Base-by-base conservation (phyloP, 2,113 vertebrate genomes). In the Notarius lentiginosus region DNA sequence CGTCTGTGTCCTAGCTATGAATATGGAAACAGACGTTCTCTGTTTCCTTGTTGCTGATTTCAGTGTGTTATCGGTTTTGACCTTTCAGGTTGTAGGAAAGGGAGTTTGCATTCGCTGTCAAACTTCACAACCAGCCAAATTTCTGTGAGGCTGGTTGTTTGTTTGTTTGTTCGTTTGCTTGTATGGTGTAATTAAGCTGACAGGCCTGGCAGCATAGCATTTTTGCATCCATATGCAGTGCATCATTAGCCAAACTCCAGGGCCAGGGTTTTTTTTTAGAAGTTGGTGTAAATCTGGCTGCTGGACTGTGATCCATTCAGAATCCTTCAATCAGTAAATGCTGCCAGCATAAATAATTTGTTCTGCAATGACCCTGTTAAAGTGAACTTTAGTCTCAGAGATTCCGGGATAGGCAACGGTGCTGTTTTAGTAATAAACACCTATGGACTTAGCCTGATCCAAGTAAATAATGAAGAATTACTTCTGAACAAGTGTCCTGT, bases 1-100 rank as follows among this genome's bases (percentile, higher is more conserved):
- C 55, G 49, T 83, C 86, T 77, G 82, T 84, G 86, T 76, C 75
- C 87, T 86, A 89, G 85, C 87, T 87, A 92, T 91, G 90, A 92
- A 91, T 91, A 91, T 90, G 90, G 89, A 91, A 91, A 84, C 89
- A 88, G 72, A 77, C 55, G 76, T 83, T 88, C 79, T 79, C 73
- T 82, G 27, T 79, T 88, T 83, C 84, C 83, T 58, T 49, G 51
- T 53, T 80, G 58, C 61, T n/a, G 75, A 81, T 84, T 88, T 82
- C 55, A 66, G 72, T 83, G 73, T 88, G 82, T 86, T 86, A 68
- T 86, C 73, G 66, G 83, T 82, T 88, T 87, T 92, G 91, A 92
- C 91, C 91, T 92, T 91, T 87, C 76, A 84, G 83, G 79, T 88
- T 66, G 85, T 24, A 75, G 68, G 56, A 87, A 83, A 86, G 61